These are phyloP conservation scores for Galerucella calmariensis DNA, from an alignment of 2,888 invertebrate species.

Conservation along the genomic window DNA sequence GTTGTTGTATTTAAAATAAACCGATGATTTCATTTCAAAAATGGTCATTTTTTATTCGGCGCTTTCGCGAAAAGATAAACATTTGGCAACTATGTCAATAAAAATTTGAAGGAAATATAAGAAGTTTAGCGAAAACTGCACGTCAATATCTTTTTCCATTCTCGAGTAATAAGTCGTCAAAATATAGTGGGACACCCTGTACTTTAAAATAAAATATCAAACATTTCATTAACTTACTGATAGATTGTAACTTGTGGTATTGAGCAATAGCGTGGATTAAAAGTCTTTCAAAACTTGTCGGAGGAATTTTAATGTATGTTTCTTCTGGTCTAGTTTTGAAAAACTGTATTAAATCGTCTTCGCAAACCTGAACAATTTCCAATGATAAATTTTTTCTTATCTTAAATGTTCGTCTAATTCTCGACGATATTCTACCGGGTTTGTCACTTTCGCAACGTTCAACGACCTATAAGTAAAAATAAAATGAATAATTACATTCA, in stretches of 20 bases:
- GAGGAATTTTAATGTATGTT: slow-evolving; percentile 51
- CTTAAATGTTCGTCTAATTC: slow-evolving; percentile 56
- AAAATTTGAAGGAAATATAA: no score
- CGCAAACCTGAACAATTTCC: slow-evolving; percentile 52
- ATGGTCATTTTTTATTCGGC: no score
- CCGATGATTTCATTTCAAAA: no score
- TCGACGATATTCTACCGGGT: slow-evolving; percentile 54
- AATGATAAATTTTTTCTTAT: slow-evolving; percentile 55
- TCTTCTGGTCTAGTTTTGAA: slow-evolving; percentile 52
- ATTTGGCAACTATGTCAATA: no score
- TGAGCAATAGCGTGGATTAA: slow-evolving; percentile 59
- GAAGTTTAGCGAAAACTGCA: no score
- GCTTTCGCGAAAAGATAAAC: no score
- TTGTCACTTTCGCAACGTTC: slow-evolving; percentile 23
- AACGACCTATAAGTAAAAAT: slow-evolving; percentile 13
- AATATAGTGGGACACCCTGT: no score
- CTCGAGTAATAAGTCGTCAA: no score
- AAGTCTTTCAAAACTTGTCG: slow-evolving; percentile 58
- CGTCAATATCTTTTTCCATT: no score
- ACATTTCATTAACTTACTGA: slow-evolving; percentile 49
- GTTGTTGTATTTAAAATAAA: no score
- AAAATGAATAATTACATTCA: neutral
- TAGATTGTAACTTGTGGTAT: slow-evolving; percentile 57
- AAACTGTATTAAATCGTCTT: slow-evolving; percentile 54
- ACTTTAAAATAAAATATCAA: no score